phyloP scores from a whole-genome alignment of 2,113 vertebrate genomes.

The Chaetorhynchus papuensis region DNA sequence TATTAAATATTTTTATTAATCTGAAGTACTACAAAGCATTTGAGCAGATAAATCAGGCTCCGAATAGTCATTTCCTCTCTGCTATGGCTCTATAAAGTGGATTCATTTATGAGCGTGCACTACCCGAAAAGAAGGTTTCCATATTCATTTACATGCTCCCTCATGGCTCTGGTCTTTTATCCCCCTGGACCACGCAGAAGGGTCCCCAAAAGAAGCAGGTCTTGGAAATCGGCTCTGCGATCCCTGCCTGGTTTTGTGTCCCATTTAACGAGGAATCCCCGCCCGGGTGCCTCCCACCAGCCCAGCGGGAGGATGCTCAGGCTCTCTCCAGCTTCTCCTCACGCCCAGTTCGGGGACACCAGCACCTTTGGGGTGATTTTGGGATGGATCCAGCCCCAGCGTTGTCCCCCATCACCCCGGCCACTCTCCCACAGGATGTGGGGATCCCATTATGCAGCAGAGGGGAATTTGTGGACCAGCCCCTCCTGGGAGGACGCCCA shows the following conservation, averaged over 20 bases:
- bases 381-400: background rate
- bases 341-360: fast-evolving
- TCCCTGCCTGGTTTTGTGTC: background rate
- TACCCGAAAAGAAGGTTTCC: background rate
- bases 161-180: background rate
- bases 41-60: slow-evolving; percentile 50
- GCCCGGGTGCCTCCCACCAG: fast-evolving
- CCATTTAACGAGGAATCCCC: background rate
- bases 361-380: background rate
- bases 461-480: background rate
- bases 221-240: fast-evolving
- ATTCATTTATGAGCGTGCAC: background rate
- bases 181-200: fast-evolving
- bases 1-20: slow-evolving; percentile 76
- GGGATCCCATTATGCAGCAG: fast-evolving
- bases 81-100: slow-evolving; percentile 43
- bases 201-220: background rate
- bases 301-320: background rate
- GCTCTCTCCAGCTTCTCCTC: too few relatives aligned
- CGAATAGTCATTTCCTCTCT: background rate
- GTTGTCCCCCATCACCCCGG: fast-evolving
- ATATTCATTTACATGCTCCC: background rate
- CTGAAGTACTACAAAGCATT: slow-evolving; percentile 57
- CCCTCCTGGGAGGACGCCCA: background rate
- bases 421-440: fast-evolving